phyloP scores from a whole-genome alignment of 1,140 invertebrate genomes.

The Homalodisca vitripennis region DNA sequence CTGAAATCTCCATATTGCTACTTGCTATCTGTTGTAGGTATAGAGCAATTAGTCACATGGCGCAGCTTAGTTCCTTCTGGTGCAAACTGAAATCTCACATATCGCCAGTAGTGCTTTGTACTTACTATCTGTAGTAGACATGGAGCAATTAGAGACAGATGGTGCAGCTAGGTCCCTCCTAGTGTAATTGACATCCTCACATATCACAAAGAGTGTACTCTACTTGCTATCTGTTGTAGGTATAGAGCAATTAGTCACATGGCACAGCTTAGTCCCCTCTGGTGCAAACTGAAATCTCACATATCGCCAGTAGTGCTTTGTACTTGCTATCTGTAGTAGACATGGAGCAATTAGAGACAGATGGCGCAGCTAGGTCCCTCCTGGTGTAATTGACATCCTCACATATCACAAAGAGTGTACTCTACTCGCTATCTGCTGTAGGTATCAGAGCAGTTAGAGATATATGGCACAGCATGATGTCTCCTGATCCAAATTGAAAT shows the following conservation, averaged over 20 bases:
- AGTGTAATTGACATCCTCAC: too few species aligned
- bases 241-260: neutral
- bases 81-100: too few species aligned
- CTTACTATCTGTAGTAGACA: too few species aligned
- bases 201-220: neutral
- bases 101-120: too few species aligned
- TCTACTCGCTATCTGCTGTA: neutral
- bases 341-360: conserved; percentile 1
- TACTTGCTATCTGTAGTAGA: neutral
- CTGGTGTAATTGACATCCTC: neutral
- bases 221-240: too few species aligned
- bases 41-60: too few species aligned
- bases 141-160: too few species aligned
- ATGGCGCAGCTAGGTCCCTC: conserved; percentile 6
- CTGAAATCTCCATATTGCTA: too few species aligned
- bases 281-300: neutral
- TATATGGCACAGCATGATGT: neutral
- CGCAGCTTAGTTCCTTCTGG: too few species aligned
- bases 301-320: neutral
- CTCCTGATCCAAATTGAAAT: neutral
- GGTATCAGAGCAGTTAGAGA: neutral
- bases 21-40: too few species aligned
- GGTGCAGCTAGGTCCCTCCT: too few species aligned
- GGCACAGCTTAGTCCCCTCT: neutral
- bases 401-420: neutral